phyloP scores from a whole-genome alignment of 2,113 vertebrate genomes.

The Rhea americana region DNA sequence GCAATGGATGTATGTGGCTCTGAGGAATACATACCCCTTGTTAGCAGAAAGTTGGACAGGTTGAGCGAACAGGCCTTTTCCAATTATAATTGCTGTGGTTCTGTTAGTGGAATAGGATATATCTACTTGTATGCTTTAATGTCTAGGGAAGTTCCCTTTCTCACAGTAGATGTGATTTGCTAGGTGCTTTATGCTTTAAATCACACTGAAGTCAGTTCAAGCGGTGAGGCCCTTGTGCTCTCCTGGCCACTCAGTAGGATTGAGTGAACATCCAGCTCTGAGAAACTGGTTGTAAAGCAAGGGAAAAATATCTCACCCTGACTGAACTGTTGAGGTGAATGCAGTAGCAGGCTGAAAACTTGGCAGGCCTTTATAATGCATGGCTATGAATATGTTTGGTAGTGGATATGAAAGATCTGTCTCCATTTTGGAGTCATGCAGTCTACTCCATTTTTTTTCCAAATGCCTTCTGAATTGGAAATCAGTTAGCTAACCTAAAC shows the following conservation, averaged over 20 bases:
- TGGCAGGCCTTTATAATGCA: neutral
- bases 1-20: neutral
- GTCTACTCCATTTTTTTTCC: too few species aligned
- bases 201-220: neutral
- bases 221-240: neutral
- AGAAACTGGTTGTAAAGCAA: neutral
- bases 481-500: neutral
- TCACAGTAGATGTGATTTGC: neutral
- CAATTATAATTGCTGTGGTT: neutral
- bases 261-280: neutral
- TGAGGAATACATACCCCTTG: neutral
- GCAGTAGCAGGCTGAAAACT: neutral
- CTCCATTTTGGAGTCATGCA: fast-evolving
- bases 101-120: neutral
- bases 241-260: neutral
- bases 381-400: fast-evolving
- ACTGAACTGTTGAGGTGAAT: neutral
- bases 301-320: neutral
- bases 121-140: neutral
- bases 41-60: neutral
- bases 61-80: neutral
- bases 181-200: neutral
- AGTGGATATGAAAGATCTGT: neutral
- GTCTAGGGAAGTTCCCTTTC: neutral
- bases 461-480: neutral